phyloP scores from a whole-genome alignment of 2,888 invertebrate genomes.

The Furcula furcula region DNA sequence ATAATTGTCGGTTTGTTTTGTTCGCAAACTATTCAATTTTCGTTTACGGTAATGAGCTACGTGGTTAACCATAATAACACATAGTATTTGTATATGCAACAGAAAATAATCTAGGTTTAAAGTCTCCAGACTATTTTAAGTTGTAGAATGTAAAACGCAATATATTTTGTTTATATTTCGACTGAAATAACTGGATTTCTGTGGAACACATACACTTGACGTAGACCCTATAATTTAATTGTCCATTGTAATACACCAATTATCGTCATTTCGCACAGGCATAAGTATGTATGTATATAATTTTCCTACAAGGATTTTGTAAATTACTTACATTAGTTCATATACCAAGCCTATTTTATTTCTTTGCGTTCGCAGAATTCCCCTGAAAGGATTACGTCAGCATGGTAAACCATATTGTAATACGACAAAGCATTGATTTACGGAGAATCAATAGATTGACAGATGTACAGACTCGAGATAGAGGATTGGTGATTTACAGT shows the following conservation, averaged over 20 bases:
- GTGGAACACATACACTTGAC: not conserved
- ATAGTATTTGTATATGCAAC: too few species aligned
- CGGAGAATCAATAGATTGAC: too few species aligned
- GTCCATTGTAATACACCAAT: constrained; percentile 18
- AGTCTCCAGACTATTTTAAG: too few species aligned
- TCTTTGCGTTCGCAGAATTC: not conserved
- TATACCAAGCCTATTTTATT: not conserved
- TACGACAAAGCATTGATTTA: too few species aligned
- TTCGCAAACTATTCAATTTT: too few species aligned
- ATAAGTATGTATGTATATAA: constrained; percentile 8
- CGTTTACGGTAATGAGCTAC: constrained; percentile 8
- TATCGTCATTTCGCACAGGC: constrained; percentile 18
- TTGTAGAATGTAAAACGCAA: too few species aligned
- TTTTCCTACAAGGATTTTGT: constrained; percentile 12
- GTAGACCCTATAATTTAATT: constrained; percentile 18
- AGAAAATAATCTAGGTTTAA: not conserved
- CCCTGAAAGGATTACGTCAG: not conserved
- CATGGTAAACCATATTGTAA: not conserved
- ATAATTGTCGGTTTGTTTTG: constrained; percentile 2
- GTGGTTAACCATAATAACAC: constrained; percentile 2
- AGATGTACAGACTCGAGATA: too few species aligned
- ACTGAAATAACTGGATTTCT: too few species aligned
- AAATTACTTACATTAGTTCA: constrained; percentile 5
- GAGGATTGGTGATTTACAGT: too few species aligned
- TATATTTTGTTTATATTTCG: too few species aligned